Evolutionary conservation across 2,888 invertebrate species (phyloP).

Genomic region (Netelia melanura): DNA sequence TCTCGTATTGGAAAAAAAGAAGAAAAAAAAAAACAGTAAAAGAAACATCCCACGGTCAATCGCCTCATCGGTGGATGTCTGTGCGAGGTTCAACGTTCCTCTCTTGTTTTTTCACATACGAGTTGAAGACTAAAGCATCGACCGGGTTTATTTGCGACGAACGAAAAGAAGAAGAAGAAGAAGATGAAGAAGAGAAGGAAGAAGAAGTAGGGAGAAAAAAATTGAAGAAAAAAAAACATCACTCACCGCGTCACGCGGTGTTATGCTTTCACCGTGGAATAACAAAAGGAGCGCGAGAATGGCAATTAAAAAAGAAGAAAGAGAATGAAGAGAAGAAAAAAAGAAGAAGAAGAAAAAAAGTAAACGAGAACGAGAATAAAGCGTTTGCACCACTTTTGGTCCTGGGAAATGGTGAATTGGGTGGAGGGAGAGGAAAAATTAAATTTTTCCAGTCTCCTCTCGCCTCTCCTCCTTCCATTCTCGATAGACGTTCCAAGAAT

Average conservation of each 20-base stretch:
- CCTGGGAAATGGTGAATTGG: not conserved
- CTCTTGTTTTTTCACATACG: conserved; percentile 35
- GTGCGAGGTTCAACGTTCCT: conserved; percentile 49
- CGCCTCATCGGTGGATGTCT: conserved; percentile 47
- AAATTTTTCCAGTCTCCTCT: too few relatives aligned
- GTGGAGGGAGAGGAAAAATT: too few relatives aligned
- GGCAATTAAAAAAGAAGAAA: conserved; percentile 13
- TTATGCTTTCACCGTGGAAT: conserved; percentile 57
- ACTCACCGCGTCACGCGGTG: conserved; percentile 61
- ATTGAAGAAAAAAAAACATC: conserved; percentile 38
- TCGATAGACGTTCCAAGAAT: too few relatives aligned
- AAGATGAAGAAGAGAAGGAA: conserved; percentile 1
- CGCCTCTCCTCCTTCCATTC: too few relatives aligned
- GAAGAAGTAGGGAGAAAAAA: conserved; percentile 4
- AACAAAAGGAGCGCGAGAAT: conserved; percentile 54
- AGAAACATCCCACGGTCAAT: conserved; percentile 54
- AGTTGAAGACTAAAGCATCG: conserved; percentile 47
- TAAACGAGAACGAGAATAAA: not conserved
- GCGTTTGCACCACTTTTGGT: not conserved
- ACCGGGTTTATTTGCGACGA: conserved; percentile 53
- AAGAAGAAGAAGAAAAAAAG: not conserved
- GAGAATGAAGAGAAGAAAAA: too few relatives aligned
- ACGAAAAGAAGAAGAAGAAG: conserved; percentile 2
- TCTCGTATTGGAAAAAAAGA: conserved; percentile 3
- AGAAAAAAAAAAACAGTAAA: conserved; percentile 10